phyloP scores from a whole-genome alignment of 2,888 invertebrate genomes.

The Caenorhabditis uteleia region DNA sequence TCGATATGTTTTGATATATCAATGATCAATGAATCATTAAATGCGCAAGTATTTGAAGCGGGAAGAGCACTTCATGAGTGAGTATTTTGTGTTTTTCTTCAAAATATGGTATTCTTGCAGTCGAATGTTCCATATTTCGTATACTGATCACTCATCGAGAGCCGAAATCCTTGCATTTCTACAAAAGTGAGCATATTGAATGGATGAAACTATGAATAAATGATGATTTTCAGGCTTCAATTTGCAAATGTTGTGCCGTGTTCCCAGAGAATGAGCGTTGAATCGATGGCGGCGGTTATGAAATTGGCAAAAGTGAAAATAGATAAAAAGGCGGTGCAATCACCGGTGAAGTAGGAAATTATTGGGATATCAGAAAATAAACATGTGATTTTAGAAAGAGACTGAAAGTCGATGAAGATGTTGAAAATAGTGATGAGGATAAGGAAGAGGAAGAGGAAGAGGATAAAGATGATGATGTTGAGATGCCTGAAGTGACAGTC shows the following conservation, averaged over 20 bases:
- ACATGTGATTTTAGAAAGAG: neutral
- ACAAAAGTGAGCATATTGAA: too few relatives aligned
- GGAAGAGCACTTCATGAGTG: too few relatives aligned
- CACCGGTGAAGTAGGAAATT: neutral
- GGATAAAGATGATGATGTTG: too few relatives aligned
- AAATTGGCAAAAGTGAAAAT: neutral
- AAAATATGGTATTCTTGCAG: neutral
- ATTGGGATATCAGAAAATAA: neutral
- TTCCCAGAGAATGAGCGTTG: neutral
- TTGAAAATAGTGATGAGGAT: neutral
- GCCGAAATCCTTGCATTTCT: neutral
- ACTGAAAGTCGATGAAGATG: neutral
- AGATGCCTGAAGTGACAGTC: too few relatives aligned
- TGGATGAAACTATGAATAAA: too few relatives aligned
- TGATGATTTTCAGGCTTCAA: neutral
- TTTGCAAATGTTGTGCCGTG: neutral
- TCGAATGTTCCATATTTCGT: conserved; percentile 6
- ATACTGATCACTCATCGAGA: conserved; percentile 22
- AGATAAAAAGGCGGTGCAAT: neutral
- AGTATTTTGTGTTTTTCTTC: too few relatives aligned
- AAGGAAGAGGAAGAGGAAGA: too few relatives aligned
- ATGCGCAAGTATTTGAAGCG: too few relatives aligned
- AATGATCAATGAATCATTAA: too few relatives aligned
- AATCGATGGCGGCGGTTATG: neutral
- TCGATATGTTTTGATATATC: too few relatives aligned